phyloP scores from a whole-genome alignment of 2,797 vertebrate genomes.

The Clamator glandarius region DNA sequence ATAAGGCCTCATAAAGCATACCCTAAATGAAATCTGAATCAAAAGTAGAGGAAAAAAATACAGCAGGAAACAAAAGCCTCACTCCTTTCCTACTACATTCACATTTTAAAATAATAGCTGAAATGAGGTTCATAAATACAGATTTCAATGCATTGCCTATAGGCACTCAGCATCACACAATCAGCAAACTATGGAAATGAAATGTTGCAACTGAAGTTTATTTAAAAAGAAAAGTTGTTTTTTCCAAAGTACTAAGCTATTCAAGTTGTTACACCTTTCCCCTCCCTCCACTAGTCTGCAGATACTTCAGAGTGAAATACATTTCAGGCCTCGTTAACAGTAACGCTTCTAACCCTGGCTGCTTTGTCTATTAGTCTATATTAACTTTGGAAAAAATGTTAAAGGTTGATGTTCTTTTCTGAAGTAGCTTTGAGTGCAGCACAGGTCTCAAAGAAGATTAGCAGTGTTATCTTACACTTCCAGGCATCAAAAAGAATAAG shows the following conservation, averaged over 20 bases:
- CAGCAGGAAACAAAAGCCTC: neutral
- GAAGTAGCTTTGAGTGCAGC: neutral
- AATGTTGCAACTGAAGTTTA: neutral
- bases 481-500: slow-evolving; percentile 17
- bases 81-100: neutral
- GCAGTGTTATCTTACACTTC: slow-evolving; percentile 32
- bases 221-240: neutral
- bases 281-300: neutral
- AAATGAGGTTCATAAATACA: neutral
- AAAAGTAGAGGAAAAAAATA: neutral
- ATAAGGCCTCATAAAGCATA: neutral
- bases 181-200: neutral
- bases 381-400: neutral
- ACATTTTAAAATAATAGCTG: neutral
- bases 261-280: neutral
- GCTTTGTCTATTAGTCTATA: neutral
- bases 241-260: neutral
- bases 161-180: neutral
- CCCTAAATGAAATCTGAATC: neutral
- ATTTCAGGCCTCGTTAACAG: slow-evolving; percentile 30
- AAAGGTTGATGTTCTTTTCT: neutral
- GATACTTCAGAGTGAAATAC: neutral
- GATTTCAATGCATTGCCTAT: neutral
- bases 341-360: neutral
- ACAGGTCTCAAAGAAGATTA: slow-evolving; percentile 12